phyloP scores from a whole-genome alignment of 2,888 invertebrate species.

The Rhopalosiphum nymphaeae region DNA sequence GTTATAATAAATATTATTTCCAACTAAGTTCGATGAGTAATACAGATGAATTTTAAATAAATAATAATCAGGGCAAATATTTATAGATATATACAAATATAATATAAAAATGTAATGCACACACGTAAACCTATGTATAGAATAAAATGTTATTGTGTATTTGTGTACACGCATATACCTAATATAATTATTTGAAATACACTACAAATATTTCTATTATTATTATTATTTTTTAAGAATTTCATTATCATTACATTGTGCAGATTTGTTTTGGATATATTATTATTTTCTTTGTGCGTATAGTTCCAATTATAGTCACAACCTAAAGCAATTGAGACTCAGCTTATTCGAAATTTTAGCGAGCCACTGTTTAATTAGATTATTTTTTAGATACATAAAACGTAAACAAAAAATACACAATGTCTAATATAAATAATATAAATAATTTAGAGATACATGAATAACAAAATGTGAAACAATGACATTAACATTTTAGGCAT shows the following conservation, averaged over 20 bases:
- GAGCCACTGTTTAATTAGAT: neutral
- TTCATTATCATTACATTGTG: neutral
- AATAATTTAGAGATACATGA: neutral
- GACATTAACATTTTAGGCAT: neutral
- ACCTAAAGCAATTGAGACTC: neutral
- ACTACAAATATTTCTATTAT: constrained; percentile 9
- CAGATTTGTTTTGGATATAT: constrained; percentile 7
- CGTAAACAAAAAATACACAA: neutral
- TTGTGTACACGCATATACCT: neutral
- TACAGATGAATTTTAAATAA: neutral
- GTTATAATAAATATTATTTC: neutral
- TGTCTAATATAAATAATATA: neutral
- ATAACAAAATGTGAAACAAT: neutral
- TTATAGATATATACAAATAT: neutral
- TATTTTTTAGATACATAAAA: neutral
- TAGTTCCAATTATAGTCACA: neutral
- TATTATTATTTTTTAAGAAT: neutral
- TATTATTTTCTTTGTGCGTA: neutral
- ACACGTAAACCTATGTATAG: neutral
- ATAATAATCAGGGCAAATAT: neutral
- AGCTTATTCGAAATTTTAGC: neutral
- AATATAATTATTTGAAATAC: neutral
- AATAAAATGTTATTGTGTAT: neutral
- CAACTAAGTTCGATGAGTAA: neutral
- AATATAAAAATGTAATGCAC: neutral